Percentiles rank a stretch among this genome's conserved stretches.
Evolutionary conservation across 2,888 invertebrate genomes (phyloP).

Genomic region (Hypomecis atomaria): DNA sequence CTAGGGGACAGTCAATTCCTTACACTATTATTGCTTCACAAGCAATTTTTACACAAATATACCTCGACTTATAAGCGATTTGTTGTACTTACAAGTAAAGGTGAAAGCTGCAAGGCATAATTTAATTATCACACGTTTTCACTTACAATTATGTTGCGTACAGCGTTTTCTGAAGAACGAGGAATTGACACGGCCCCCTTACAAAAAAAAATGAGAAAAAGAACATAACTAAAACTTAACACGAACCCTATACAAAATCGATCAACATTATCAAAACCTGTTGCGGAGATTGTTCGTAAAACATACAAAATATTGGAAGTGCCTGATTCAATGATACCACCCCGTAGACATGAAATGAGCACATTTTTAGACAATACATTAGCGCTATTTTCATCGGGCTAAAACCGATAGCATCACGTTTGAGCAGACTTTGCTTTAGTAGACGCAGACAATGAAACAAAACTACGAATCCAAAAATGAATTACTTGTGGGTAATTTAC

Average conservation of each 20-base stretch:
- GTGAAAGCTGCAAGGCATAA: slow-evolving; percentile 47
- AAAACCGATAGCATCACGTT: too few relatives aligned
- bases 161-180: slow-evolving; percentile 52
- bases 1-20: slow-evolving; percentile 78
- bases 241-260: slow-evolving; percentile 71
- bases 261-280: slow-evolving; percentile 58
- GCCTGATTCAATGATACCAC: slow-evolving; percentile 47
- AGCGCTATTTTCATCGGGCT: neutral
- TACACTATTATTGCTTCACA: slow-evolving; percentile 62
- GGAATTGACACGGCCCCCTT: slow-evolving; percentile 80
- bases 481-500: too few relatives aligned
- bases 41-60: slow-evolving; percentile 52
- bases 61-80: slow-evolving; percentile 43
- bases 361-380: neutral
- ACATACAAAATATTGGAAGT: slow-evolving; percentile 57
- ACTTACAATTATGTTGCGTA: slow-evolving; percentile 56
- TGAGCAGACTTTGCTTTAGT: too few relatives aligned
- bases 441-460: too few relatives aligned
- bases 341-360: neutral
- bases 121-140: slow-evolving; percentile 46
- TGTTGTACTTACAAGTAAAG: slow-evolving; percentile 44
- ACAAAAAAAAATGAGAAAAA: slow-evolving; percentile 53
- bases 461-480: too few relatives aligned
- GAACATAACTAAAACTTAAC: slow-evolving; percentile 72
- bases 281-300: slow-evolving; percentile 56